Conservation (phyloP, 2,797 vertebrate genomes). For the Alfaro cultratus region DNA sequence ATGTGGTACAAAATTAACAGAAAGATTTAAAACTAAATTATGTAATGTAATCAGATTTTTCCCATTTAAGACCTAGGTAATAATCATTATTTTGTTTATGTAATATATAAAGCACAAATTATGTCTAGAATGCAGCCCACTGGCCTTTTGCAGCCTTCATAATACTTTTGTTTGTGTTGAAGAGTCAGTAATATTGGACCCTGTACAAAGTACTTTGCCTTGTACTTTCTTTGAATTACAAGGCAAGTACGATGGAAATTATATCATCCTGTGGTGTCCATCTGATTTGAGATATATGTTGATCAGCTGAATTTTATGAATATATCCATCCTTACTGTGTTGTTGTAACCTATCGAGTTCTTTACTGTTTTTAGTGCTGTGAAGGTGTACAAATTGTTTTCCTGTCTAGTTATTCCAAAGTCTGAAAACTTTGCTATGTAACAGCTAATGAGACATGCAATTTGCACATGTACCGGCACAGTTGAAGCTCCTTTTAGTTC, state of each 20-base stretch:
- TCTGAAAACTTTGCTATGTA: neutral
- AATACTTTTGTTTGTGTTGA: neutral
- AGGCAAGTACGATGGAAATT: neutral
- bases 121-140: neutral
- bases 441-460: conserved; percentile 7
- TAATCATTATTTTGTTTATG: neutral
- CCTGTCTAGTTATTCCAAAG: neutral
- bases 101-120: neutral
- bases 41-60: neutral
- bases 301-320: neutral
- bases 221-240: no score
- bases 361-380: neutral
- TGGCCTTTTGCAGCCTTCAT: neutral
- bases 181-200: neutral
- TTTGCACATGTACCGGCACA: neutral
- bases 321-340: neutral
- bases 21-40: neutral
- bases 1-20: neutral
- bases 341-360: neutral
- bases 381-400: neutral
- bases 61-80: neutral
- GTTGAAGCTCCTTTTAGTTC: neutral
- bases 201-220: no score
- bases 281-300: neutral
- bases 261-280: neutral